These are phyloP conservation scores for Xestoiulus laeticollis DNA, from an alignment of 2,888 invertebrate genomes.

Conservation along the genomic window DNA sequence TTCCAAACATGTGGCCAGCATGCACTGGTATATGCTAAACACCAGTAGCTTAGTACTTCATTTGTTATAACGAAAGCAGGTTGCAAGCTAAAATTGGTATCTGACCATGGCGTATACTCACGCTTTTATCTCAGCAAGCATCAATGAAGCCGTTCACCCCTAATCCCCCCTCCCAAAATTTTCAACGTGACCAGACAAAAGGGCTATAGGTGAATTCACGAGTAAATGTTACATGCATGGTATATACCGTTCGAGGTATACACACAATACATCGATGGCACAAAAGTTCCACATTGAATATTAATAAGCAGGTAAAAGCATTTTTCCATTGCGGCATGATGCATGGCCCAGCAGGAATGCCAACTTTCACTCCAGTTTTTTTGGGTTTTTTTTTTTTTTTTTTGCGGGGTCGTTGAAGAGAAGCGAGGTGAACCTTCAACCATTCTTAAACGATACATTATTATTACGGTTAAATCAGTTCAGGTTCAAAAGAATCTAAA, in stretches of 20 bases:
- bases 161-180: background rate
- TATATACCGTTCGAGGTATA: constrained; percentile 3
- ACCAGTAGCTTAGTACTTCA: background rate
- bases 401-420: background rate
- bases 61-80: no score
- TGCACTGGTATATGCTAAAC: background rate
- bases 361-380: constrained; percentile 29
- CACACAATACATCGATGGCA: background rate
- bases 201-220: background rate
- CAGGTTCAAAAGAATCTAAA: constrained; percentile 40
- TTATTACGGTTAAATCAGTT: constrained; percentile 43
- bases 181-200: background rate
- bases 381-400: background rate
- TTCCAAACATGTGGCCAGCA: background rate
- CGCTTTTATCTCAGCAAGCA: background rate
- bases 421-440: constrained; percentile 38
- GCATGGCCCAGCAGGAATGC: constrained; percentile 24
- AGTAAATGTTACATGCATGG: background rate
- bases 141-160: constrained; percentile 3
- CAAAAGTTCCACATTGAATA: constrained; percentile 19
- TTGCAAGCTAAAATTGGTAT: background rate
- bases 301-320: constrained; percentile 21
- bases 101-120: background rate
- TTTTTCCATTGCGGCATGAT: background rate
- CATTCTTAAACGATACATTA: constrained; percentile 21